Conservation (phyloP, 2,113 vertebrate genomes). For the Coturnix japonica region DNA sequence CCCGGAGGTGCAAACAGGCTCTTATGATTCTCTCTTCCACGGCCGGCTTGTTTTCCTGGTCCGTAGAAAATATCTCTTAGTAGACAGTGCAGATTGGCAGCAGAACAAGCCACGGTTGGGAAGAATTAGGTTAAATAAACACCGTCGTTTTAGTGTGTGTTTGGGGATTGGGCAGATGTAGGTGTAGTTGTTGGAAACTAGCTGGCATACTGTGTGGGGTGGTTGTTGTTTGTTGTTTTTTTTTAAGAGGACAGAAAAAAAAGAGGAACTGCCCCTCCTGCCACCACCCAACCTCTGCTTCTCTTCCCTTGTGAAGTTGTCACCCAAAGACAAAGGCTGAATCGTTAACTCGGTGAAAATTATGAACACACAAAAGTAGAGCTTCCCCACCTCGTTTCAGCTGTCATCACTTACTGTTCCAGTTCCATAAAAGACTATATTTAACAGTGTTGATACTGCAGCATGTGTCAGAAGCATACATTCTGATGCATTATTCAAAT, state of each 20-base stretch:
- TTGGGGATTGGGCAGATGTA: neutral
- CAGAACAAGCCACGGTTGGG: too few relatives aligned
- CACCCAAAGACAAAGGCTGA: conserved; percentile 31
- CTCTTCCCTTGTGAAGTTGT: conserved; percentile 38
- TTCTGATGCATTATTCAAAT: conserved; percentile 73
- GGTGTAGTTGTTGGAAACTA: neutral
- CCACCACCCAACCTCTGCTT: neutral
- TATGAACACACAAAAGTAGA: conserved; percentile 47
- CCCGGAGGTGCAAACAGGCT: neutral
- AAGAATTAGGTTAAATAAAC: neutral
- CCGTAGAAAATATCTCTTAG: neutral
- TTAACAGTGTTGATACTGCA: conserved; percentile 72
- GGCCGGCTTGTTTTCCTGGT: accelerated
- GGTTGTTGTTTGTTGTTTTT: too few relatives aligned
- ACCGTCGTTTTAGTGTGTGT: neutral
- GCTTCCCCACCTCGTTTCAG: conserved; percentile 65
- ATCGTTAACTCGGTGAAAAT: conserved; percentile 43
- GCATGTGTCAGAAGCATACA: conserved; percentile 68
- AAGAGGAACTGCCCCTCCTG: conserved; percentile 1
- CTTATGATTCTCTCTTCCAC: neutral
- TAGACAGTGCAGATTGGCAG: accelerated
- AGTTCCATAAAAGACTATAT: conserved; percentile 67
- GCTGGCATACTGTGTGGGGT: neutral
- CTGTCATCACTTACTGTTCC: conserved; percentile 66
- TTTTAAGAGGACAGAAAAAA: neutral